Evolutionary conservation across 2,888 invertebrate species (phyloP), one percentile per base, ranked within the genome.

Genomic region (Cantharis nigra): DNA sequence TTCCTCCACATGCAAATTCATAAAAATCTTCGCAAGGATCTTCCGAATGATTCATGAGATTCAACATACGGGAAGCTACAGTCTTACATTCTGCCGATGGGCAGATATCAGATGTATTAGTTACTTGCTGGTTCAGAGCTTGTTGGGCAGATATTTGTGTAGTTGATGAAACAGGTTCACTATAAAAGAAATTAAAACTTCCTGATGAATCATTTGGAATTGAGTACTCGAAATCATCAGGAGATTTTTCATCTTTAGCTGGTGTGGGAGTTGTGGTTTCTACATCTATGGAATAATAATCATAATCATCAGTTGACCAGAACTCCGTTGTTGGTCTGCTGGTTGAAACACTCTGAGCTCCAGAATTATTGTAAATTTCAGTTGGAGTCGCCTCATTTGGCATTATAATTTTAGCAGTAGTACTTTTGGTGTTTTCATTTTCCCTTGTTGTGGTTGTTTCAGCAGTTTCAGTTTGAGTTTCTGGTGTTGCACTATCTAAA

Each of bases 21-120:
- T 86, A 86, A 76, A 85, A 86, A 71, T 85, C 83, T 28, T 85
- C 83, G 70, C 85, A 86, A 67, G 83, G 80, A 65, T 81, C 79
- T 26, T 63, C 79, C 9, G 80, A 78, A 78, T 82, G 81, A 78
- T 85, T 80, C 83, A 86, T 85, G 20, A 80, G 78, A 74, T 80
- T 80, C 30, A 85, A 78, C 65, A 86, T 84, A 49, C 81, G 81
- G 18, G 85, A 84, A 65, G 82, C 81, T 26, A 79, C 77, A 20
- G 80, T 75, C 78, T 83, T 83, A 76, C 85, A 85, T 71, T 49
- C 78, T 9, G 77, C 63, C 28, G 78, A 79, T 11, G 69, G 11
- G 72, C 84, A 84, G 78, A n/a, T 49, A n/a, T 49, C n/a, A 2
- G n/a, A 9, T 49, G 13, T 5, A 49, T 49, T 5, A 49, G n/a